A percentile compares a stretch with the other conserved stretches of the same genome.
These are phyloP conservation scores for Heliangelus exortis DNA, from an alignment of 2,797 vertebrate genomes.

Conservation along the genomic window DNA sequence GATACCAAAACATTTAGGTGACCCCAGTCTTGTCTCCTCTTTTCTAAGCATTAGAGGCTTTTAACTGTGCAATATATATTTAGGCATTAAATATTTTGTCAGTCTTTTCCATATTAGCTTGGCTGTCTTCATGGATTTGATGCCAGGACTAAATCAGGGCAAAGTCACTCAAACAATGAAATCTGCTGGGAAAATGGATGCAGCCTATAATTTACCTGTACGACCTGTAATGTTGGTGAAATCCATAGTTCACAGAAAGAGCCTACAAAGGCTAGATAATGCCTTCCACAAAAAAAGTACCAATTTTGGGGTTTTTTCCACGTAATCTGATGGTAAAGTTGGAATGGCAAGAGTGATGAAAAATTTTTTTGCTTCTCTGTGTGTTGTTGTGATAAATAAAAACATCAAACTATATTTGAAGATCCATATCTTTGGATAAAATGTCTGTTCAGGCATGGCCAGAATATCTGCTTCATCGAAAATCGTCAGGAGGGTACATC, in stretches of 20 bases:
- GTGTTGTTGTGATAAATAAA: background rate
- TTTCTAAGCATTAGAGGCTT: background rate
- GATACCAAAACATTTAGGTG: background rate
- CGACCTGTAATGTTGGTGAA: background rate
- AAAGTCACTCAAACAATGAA: constrained; percentile 10
- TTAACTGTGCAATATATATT: background rate
- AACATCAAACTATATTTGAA: background rate
- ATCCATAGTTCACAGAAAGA: background rate
- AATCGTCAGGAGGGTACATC: constrained; percentile 18
- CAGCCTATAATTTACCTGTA: background rate
- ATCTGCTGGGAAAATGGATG: background rate
- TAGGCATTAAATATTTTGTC: background rate
- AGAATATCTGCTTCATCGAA: constrained; percentile 21
- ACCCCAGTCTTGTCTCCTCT: background rate
- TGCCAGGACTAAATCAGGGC: background rate
- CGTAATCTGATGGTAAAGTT: background rate
- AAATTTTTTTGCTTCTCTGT: background rate
- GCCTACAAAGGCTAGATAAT: background rate
- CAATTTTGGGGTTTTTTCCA: background rate
- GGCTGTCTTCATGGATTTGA: background rate
- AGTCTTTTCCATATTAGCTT: background rate
- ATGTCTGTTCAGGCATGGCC: background rate
- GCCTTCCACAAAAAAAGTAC: background rate
- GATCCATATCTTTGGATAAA: background rate
- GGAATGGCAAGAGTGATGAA: background rate